Evolutionary conservation across 1,140 invertebrate genomes (phyloP).

Genomic region (Zophobas morio): DNA sequence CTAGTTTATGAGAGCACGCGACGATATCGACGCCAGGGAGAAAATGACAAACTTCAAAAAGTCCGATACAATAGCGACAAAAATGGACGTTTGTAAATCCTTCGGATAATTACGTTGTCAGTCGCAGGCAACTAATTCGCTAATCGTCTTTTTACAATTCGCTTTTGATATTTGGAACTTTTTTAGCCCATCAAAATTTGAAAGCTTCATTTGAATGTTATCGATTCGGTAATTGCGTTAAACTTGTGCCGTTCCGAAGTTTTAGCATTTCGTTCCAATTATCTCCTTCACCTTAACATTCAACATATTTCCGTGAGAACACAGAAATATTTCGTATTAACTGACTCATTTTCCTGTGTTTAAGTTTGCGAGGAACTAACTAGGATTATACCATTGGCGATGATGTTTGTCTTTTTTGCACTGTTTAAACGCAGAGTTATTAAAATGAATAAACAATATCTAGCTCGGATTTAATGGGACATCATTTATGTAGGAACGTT

Average conservation of each 20-base stretch:
- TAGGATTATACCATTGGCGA: conserved; percentile 13
- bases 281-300: neutral
- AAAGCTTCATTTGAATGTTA: neutral
- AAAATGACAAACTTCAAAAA: no score
- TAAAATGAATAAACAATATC: conserved; percentile 21
- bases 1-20: no score
- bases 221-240: no score
- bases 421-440: conserved; percentile 16
- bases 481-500: conserved; percentile 11
- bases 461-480: conserved; percentile 16
- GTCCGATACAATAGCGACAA: no score
- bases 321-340: conserved; percentile 2
- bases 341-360: conserved; percentile 12
- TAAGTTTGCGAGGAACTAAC: conserved; percentile 23
- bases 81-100: no score
- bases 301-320: conserved; percentile 5
- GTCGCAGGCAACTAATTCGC: no score
- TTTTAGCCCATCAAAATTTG: neutral
- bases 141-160: no score
- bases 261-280: neutral
- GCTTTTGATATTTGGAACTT: neutral
- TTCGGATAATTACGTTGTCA: no score
- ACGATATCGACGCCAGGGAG: no score
- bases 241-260: neutral
- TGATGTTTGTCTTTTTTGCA: conserved; percentile 19